Evolutionary conservation across 2,113 vertebrate species (phyloP).

Genomic region (Pholis gunnellus): DNA sequence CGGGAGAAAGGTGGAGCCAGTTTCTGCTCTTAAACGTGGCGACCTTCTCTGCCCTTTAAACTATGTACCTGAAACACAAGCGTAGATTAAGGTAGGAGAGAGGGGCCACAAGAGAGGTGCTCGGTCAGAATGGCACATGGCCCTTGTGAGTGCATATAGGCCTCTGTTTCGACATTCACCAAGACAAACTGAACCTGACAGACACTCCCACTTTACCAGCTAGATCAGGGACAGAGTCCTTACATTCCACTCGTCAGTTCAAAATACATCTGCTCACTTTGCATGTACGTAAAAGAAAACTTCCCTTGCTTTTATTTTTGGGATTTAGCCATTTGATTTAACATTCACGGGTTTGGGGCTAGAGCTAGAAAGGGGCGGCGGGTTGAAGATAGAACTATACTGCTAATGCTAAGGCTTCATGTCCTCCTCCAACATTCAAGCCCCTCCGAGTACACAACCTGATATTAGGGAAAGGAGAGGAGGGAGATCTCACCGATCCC

Average conservation of each 20-base stretch:
- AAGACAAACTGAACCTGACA: slow-evolving; percentile 57
- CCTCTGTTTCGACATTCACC: slow-evolving; percentile 71
- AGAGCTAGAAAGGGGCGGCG: slow-evolving; percentile 41
- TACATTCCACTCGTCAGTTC: slow-evolving; percentile 82
- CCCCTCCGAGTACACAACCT: slow-evolving; percentile 64
- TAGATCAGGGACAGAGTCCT: slow-evolving; percentile 52
- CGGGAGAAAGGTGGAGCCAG: slow-evolving; percentile 40
- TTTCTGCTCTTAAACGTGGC: slow-evolving; percentile 32
- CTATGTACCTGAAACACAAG: slow-evolving; percentile 54
- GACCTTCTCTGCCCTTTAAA: slow-evolving; percentile 45
- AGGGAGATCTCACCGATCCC: slow-evolving; percentile 16
- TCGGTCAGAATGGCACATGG: slow-evolving; percentile 57
- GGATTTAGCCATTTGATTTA: slow-evolving; percentile 70
- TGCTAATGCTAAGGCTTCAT: slow-evolving; percentile 68
- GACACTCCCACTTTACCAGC: slow-evolving; percentile 33
- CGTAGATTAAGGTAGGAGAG: slow-evolving; percentile 49
- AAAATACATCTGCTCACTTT: slow-evolving; percentile 67
- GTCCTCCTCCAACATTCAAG: slow-evolving; percentile 52
- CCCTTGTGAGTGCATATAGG: slow-evolving; percentile 74
- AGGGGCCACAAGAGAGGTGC: slow-evolving; percentile 52
- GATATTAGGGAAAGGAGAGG: slow-evolving; percentile 57
- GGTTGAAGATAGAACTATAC: slow-evolving; percentile 43
- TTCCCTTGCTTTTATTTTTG: slow-evolving; percentile 71
- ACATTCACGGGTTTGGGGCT: slow-evolving; percentile 73
- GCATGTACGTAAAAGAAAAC: slow-evolving; percentile 47